Percentiles rank a stretch among this genome's conserved stretches.
Evolutionary conservation across 2,888 invertebrate species (phyloP).

Genomic region (Cosmopolites sordidus): DNA sequence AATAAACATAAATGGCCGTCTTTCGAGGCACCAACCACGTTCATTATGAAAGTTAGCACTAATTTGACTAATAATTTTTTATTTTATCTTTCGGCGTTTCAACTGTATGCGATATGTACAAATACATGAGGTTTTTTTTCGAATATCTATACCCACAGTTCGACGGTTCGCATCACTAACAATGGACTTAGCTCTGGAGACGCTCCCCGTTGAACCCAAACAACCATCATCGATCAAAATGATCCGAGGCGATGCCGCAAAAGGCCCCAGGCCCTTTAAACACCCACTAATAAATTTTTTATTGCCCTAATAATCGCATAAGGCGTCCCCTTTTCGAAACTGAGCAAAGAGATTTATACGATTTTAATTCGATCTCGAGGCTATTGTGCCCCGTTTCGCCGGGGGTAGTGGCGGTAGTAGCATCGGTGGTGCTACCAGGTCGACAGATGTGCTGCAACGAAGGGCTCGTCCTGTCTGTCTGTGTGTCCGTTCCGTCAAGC

Average conservation of each 20-base stretch:
- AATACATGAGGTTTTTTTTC: too few relatives aligned
- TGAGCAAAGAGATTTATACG: slow-evolving; percentile 22
- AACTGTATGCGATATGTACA: too few relatives aligned
- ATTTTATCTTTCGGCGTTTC: too few relatives aligned
- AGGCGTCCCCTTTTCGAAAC: slow-evolving; percentile 18
- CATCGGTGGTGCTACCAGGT: slow-evolving; percentile 6
- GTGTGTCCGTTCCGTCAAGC: slow-evolving; percentile 9
- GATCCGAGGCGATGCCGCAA: neutral
- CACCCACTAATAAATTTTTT: slow-evolving; percentile 29
- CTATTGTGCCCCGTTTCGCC: slow-evolving; percentile 8
- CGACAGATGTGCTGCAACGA: slow-evolving; percentile 24
- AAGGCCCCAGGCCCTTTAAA: slow-evolving; percentile 9
- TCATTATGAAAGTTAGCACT: too few relatives aligned
- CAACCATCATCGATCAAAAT: slow-evolving; percentile 4
- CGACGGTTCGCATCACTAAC: too few relatives aligned
- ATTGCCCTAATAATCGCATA: slow-evolving; percentile 27
- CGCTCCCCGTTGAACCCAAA: slow-evolving; percentile 2
- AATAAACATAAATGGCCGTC: too few relatives aligned
- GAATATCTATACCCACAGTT: too few relatives aligned
- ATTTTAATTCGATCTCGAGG: slow-evolving; percentile 25
- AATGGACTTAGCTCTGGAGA: slow-evolving; percentile 3
- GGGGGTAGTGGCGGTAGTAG: too few relatives aligned
- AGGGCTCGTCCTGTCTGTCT: slow-evolving; percentile 24
- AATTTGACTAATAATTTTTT: too few relatives aligned
- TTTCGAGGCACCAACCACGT: too few relatives aligned